Percentiles rank a stretch among this genome's conserved stretches.
Conservation (phyloP, 2,888 invertebrate species). For the Xylota sylvarum region DNA sequence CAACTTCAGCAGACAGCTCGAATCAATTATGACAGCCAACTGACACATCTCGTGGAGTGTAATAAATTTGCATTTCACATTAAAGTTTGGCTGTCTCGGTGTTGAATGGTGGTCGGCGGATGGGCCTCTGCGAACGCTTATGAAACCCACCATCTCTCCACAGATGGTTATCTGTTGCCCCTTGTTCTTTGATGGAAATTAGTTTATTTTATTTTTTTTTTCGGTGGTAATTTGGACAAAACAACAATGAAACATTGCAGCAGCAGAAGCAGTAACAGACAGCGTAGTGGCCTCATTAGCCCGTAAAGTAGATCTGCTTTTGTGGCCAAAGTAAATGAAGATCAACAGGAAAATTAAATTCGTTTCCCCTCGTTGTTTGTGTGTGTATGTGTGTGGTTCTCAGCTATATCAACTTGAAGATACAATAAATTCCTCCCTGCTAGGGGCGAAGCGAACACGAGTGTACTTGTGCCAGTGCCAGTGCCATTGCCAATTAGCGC, state of each 20-base stretch:
- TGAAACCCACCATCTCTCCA: slow-evolving; percentile 55
- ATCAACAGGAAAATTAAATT: slow-evolving; percentile 74
- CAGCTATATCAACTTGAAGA: slow-evolving; percentile 25
- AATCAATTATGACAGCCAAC: slow-evolving; percentile 75
- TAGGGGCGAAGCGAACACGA: slow-evolving; percentile 20
- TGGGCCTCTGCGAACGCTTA: slow-evolving; percentile 18
- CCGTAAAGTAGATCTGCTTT: slow-evolving; percentile 37
- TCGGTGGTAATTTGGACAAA: slow-evolving; percentile 56
- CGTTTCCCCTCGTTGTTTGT: slow-evolving; percentile 14
- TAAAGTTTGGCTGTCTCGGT: slow-evolving; percentile 27
- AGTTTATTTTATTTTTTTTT: slow-evolving; percentile 50
- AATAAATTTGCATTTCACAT: slow-evolving; percentile 76
- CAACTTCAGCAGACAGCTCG: slow-evolving; percentile 64
- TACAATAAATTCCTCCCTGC: slow-evolving; percentile 8
- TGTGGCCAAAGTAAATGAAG: slow-evolving; percentile 58
- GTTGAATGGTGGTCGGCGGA: not conserved
- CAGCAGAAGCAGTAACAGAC: not conserved
- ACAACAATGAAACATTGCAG: slow-evolving; percentile 69
- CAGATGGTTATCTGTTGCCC: slow-evolving; percentile 47
- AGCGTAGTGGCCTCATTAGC: slow-evolving; percentile 64
- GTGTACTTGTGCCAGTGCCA: slow-evolving; percentile 60
- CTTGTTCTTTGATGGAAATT: slow-evolving; percentile 60
- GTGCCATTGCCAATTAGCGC: slow-evolving; percentile 70
- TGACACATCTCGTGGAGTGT: slow-evolving; percentile 69
- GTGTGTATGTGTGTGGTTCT: not conserved